phyloP scores from a whole-genome alignment of 2,888 invertebrate genomes.

The Seira ritae region DNA sequence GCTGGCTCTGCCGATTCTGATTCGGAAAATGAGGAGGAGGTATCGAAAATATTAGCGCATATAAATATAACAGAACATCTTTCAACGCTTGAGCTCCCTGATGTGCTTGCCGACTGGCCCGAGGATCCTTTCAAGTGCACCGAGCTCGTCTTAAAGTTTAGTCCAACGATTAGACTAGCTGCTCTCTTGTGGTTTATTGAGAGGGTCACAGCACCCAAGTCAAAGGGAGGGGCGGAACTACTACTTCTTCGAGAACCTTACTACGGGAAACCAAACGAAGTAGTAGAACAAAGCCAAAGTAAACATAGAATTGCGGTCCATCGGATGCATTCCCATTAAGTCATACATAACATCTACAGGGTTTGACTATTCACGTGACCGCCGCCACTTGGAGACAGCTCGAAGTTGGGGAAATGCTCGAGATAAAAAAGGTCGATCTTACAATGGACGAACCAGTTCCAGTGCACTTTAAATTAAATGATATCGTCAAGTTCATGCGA shows the following conservation, averaged over 20 bases:
- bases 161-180: constrained; percentile 19
- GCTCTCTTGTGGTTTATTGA: constrained; percentile 48
- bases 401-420: constrained; percentile 53
- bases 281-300: not conserved
- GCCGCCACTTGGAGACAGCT: constrained; percentile 38
- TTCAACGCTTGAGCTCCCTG: constrained; percentile 7
- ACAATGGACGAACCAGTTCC: constrained; percentile 6
- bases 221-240: constrained; percentile 51
- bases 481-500: constrained; percentile 37
- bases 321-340: too few relatives aligned
- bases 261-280: constrained; percentile 23
- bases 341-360: constrained; percentile 22
- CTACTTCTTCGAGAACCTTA: constrained; percentile 50
- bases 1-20: not conserved
- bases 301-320: too few relatives aligned
- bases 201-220: constrained; percentile 37
- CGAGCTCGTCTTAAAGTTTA: constrained; percentile 49
- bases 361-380: constrained; percentile 51
- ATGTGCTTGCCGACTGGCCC: constrained; percentile 12
- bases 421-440: constrained; percentile 53
- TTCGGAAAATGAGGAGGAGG: not conserved
- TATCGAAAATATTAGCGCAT: not conserved
- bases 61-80: constrained; percentile 1
- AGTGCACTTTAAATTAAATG: constrained; percentile 35
- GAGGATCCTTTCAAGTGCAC: constrained; percentile 53